Percentiles rank a stretch among this genome's conserved stretches.
phyloP scores from a whole-genome alignment of 1,140 invertebrate species.

The Caenorhabditis remanei region DNA sequence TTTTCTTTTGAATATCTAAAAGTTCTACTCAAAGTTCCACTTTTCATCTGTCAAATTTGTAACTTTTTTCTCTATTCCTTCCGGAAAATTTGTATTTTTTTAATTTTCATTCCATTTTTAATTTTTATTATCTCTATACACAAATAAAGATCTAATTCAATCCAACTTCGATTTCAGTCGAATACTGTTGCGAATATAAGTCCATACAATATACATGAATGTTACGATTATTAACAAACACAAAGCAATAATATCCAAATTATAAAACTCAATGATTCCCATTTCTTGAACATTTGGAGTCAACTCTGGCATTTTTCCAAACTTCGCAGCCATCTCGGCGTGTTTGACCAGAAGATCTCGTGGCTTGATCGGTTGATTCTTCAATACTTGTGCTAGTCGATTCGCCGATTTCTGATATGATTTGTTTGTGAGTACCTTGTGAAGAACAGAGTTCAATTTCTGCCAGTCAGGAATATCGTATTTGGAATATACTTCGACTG shows the following conservation, averaged over 20 bases:
- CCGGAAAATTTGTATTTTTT: no score
- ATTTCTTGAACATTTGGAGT: conserved; percentile 9
- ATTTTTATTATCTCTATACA: no score
- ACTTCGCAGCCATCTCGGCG: conserved; percentile 56
- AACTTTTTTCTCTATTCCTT: no score
- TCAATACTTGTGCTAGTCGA: conserved; percentile 43
- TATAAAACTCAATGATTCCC: conserved; percentile 3
- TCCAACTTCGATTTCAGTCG: background rate
- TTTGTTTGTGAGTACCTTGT: background rate
- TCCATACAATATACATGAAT: background rate
- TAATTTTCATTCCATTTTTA: no score
- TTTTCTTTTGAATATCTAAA: no score
- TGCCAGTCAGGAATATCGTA: background rate
- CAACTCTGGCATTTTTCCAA: background rate
- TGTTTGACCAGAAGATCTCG: conserved; percentile 42
- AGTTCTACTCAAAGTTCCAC: no score
- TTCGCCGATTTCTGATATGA: conserved; percentile 36
- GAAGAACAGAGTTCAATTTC: background rate
- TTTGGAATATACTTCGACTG: background rate
- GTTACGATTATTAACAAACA: background rate
- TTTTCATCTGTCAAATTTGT: no score
- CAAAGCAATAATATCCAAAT: background rate
- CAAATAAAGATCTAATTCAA: background rate
- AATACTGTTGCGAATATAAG: background rate
- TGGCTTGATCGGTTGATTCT: conserved; percentile 11